phyloP scores from a whole-genome alignment of 2,797 vertebrate species.

The Myotis planiceps region DNA sequence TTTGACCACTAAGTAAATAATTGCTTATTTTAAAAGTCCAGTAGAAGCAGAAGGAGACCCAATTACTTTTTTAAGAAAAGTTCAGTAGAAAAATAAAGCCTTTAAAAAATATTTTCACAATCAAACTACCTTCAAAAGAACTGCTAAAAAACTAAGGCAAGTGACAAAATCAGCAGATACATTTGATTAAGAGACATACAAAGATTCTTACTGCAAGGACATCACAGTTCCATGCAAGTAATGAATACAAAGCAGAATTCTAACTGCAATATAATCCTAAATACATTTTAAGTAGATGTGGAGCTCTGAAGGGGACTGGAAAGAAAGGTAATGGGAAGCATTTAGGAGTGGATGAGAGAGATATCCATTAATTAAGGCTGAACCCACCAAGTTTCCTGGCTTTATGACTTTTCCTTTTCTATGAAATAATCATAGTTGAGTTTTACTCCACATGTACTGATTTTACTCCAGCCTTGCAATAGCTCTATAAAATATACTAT shows the following conservation, averaged over 20 bases:
- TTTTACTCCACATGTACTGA: background rate
- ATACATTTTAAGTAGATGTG: background rate
- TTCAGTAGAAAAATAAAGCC: background rate
- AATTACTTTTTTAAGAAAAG: background rate
- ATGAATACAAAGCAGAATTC: constrained; percentile 5
- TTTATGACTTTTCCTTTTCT: constrained; percentile 1
- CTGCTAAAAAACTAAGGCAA: background rate
- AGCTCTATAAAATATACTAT: background rate
- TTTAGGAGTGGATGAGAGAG: background rate
- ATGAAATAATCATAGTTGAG: background rate
- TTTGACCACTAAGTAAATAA: constrained; percentile 19
- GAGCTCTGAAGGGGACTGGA: background rate
- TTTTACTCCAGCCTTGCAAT: background rate
- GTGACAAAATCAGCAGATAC: background rate
- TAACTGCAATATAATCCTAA: background rate
- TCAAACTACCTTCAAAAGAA: too few relatives aligned
- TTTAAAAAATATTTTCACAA: constrained; percentile 38
- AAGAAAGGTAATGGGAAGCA: background rate
- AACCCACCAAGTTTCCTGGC: background rate
- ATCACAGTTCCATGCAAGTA: background rate
- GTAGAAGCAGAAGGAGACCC: background rate
- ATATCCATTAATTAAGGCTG: background rate
- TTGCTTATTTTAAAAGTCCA: constrained; percentile 24
- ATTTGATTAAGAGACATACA: constrained; percentile 3
- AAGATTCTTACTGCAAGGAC: background rate